These are phyloP conservation scores for Eptesicus fuscus DNA, from an alignment of 2,113 vertebrate species.

Conservation along the genomic window DNA sequence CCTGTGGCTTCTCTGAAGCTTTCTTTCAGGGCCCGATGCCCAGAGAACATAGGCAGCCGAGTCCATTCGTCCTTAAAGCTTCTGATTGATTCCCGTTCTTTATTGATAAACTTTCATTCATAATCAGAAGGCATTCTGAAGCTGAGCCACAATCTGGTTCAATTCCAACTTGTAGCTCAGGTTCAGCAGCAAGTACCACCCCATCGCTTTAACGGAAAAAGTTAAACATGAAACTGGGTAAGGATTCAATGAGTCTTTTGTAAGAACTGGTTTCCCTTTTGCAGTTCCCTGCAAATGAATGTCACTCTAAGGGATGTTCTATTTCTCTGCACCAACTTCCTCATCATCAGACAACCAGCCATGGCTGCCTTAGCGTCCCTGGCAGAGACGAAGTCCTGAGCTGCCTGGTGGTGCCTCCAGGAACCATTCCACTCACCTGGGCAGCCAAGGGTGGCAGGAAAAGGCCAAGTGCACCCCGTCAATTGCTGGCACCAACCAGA, in stretches of 20 bases:
- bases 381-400: not conserved
- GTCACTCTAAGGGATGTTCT: slow-evolving; percentile 90
- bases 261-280: slow-evolving; percentile 93
- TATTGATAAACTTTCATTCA: slow-evolving; percentile 90
- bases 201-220: slow-evolving; percentile 96
- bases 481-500: not conserved
- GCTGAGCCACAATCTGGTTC: slow-evolving; percentile 92
- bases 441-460: not conserved
- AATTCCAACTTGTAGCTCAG: slow-evolving; percentile 90
- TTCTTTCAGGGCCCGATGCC: slow-evolving; percentile 96
- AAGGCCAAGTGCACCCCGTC: rapidly evolving
- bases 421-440: rapidly evolving
- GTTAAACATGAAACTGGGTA: slow-evolving; percentile 89
- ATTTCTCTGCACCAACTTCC: slow-evolving; percentile 89
- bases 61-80: slow-evolving; percentile 84
- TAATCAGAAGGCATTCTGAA: slow-evolving; percentile 93
- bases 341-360: slow-evolving; percentile 92
- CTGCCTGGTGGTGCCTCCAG: not conserved
- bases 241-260: slow-evolving; percentile 64
- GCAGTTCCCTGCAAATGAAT: slow-evolving; percentile 88
- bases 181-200: slow-evolving; percentile 92
- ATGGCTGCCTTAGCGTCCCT: not conserved
- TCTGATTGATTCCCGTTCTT: slow-evolving; percentile 90
- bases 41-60: slow-evolving; percentile 92
- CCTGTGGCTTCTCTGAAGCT: slow-evolving; percentile 96